Evolutionary conservation across 2,113 vertebrate species (phyloP).

Genomic region (Oplegnathus fasciatus): DNA sequence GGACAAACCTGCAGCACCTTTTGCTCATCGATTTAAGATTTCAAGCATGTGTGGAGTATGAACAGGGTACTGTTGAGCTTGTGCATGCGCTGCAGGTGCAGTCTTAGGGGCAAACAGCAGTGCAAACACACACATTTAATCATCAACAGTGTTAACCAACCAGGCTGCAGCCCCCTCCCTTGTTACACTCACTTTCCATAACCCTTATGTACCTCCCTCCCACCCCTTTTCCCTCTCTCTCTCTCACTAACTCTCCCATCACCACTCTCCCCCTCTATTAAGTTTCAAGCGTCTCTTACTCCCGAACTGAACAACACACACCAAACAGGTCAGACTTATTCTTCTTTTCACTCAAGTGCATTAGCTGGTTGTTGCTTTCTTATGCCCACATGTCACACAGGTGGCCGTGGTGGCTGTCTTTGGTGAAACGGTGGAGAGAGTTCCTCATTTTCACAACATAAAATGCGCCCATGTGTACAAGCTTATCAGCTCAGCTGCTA

Average conservation of each 20-base stretch:
- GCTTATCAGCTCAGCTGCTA: slow-evolving; percentile 13
- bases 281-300: slow-evolving; percentile 78
- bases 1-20: slow-evolving; percentile 61
- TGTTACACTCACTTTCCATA: slow-evolving; percentile 76
- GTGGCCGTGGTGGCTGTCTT: slow-evolving; percentile 28
- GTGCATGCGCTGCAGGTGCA: slow-evolving; percentile 22
- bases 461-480: slow-evolving; percentile 29
- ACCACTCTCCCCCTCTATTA: slow-evolving; percentile 71
- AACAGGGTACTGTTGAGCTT: slow-evolving; percentile 39
- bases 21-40: slow-evolving; percentile 41
- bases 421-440: not conserved
- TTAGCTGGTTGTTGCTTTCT: slow-evolving; percentile 41
- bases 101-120: slow-evolving; percentile 38
- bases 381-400: slow-evolving; percentile 25
- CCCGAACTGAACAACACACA: slow-evolving; percentile 78
- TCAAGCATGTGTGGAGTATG: slow-evolving; percentile 46
- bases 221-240: slow-evolving; percentile 32
- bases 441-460: slow-evolving; percentile 19
- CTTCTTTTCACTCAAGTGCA: slow-evolving; percentile 62
- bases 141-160: slow-evolving; percentile 60
- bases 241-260: slow-evolving; percentile 61
- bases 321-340: slow-evolving; percentile 84
- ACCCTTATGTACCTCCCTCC: slow-evolving; percentile 54
- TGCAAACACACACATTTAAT: slow-evolving; percentile 50
- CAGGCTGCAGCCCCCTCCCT: slow-evolving; percentile 67